Evolutionary conservation across 2,113 vertebrate genomes (phyloP).

Genomic region (Xenopus laevis): DNA sequence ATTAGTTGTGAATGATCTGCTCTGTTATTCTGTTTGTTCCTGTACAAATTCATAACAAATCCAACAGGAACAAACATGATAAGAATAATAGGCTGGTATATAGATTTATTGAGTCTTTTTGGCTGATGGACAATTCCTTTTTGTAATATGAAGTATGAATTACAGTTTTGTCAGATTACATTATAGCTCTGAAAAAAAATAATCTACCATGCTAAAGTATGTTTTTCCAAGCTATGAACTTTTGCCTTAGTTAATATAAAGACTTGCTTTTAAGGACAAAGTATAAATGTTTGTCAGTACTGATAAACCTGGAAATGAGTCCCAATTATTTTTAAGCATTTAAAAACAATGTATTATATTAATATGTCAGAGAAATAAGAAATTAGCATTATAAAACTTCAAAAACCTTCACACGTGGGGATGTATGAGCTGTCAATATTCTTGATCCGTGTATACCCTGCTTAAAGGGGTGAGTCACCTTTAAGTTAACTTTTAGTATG

Average conservation of each 20-base stretch:
- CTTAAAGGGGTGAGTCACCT: no score
- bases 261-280: conserved; percentile 30
- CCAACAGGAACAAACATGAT: conserved; percentile 59
- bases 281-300: conserved; percentile 47
- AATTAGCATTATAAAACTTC: no score
- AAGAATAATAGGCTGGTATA: conserved; percentile 47
- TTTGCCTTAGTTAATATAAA: conserved; percentile 45
- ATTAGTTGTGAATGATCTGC: conserved; percentile 55
- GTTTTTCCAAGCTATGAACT: conserved; percentile 40
- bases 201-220: conserved; percentile 44
- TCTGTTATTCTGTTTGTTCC: conserved; percentile 57
- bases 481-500: no score
- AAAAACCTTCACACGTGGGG: no score
- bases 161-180: conserved; percentile 50
- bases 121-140: conserved; percentile 47
- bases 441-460: no score
- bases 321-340: conserved; percentile 36
- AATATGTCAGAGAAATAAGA: no score
- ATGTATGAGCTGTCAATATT: no score
- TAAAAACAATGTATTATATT: no score
- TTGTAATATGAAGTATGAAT: conserved; percentile 51
- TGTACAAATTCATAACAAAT: conserved; percentile 55
- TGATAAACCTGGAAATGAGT: conserved; percentile 27
- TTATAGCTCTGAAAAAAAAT: conserved; percentile 49
- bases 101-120: conserved; percentile 49